Evolutionary conservation across 2,113 vertebrate species (phyloP).

Genomic region (Cynoglossus semilaevis): DNA sequence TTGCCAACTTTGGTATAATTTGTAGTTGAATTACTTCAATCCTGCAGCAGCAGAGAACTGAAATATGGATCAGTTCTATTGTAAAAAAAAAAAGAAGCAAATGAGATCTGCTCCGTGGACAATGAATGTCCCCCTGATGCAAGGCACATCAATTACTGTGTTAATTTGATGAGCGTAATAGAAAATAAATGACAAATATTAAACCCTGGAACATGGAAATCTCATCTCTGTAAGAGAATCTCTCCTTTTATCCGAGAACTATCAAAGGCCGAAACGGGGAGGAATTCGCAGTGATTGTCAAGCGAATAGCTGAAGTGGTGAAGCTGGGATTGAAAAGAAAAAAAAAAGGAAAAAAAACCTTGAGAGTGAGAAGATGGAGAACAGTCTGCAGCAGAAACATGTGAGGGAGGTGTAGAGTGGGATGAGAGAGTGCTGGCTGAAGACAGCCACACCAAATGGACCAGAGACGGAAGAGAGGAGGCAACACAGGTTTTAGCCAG

Average conservation of each 20-base stretch:
- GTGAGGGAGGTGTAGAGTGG: conserved; percentile 73
- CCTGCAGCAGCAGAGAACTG: conserved; percentile 12
- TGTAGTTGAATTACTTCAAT: not conserved
- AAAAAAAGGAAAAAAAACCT: conserved; percentile 39
- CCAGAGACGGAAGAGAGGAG: conserved; percentile 41
- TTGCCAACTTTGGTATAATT: too few species aligned
- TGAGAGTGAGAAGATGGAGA: conserved; percentile 55
- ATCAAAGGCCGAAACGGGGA: conserved; percentile 20
- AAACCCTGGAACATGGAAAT: conserved; percentile 4
- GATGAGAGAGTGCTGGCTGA: conserved; percentile 62
- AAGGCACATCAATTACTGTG: conserved; percentile 21
- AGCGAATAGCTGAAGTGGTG: conserved; percentile 26
- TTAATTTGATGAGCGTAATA: conserved; percentile 15
- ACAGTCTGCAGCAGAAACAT: conserved; percentile 59
- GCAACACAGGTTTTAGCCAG: conserved; percentile 32
- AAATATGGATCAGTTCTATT: conserved; percentile 17
- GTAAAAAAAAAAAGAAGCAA: conserved; percentile 20
- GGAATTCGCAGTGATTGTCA: conserved; percentile 19
- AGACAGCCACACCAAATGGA: conserved; percentile 59
- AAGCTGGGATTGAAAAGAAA: conserved; percentile 44
- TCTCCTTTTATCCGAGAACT: not conserved
- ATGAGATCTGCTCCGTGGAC: conserved; percentile 25
- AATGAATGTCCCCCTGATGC: conserved; percentile 21
- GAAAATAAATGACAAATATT: conserved; percentile 12
- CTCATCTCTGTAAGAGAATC: not conserved